Evolutionary conservation across 2,113 vertebrate species (phyloP).

Genomic region (Globicephala melas): DNA sequence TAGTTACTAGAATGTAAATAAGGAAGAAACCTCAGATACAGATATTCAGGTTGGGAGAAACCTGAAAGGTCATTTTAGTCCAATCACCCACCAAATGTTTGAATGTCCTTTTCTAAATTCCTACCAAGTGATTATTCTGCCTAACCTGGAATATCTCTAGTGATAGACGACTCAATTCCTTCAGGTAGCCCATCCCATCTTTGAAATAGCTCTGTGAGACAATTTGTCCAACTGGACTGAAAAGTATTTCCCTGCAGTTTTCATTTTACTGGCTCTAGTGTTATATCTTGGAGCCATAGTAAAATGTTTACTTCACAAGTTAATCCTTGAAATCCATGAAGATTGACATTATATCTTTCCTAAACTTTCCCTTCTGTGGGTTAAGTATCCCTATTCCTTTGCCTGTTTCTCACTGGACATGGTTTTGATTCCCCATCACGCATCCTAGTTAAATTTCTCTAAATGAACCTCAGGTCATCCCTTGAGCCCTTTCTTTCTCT

Average conservation of each 20-base stretch:
- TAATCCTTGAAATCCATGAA: background rate
- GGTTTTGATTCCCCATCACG: background rate
- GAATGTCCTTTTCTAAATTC: constrained; percentile 17
- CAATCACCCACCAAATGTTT: background rate
- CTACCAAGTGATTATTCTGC: background rate
- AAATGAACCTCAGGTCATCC: background rate
- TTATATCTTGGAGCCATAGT: background rate
- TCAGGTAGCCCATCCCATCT: background rate
- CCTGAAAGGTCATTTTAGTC: background rate
- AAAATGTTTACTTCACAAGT: constrained; percentile 4
- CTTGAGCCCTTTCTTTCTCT: background rate
- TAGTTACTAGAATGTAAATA: background rate
- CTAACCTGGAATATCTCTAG: background rate
- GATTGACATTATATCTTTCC: background rate
- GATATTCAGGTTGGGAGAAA: background rate
- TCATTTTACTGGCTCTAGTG: background rate
- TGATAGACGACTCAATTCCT: background rate
- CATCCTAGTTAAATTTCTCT: background rate
- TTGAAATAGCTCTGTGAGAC: background rate
- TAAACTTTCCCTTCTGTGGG: background rate
- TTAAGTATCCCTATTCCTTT: background rate
- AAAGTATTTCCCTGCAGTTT: background rate
- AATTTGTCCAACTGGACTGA: background rate
- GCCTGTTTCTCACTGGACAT: background rate
- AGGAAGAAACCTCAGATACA: background rate